These are phyloP conservation scores for Pygoscelis adeliae DNA, from an alignment of 2,113 vertebrate genomes.

Conservation along the genomic window DNA sequence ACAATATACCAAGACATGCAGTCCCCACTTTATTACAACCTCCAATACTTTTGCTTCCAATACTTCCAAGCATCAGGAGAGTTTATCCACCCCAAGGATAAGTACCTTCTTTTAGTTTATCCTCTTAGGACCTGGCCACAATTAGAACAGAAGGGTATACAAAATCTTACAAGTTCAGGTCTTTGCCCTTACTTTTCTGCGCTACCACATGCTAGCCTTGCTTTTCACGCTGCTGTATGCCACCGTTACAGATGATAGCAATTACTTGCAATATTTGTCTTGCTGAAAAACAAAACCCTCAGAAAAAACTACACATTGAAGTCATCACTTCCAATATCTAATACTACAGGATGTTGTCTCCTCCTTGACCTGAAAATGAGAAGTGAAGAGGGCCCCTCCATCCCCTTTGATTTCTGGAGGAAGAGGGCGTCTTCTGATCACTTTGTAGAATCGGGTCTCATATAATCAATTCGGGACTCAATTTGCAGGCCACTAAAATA, in stretches of 20 bases:
- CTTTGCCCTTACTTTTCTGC: not conserved
- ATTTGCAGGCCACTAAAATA: slow-evolving; percentile 11
- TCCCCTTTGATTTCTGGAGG: not conserved
- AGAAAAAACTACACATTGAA: not conserved
- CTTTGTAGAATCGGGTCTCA: not conserved
- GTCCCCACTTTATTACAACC: not conserved
- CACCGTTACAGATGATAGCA: not conserved
- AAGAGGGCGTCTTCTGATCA: not conserved
- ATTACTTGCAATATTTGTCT: not conserved
- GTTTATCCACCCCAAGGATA: not conserved
- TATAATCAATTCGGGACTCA: not conserved
- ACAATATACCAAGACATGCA: not conserved
- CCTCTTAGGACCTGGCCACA: not conserved
- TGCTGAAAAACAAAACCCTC: not conserved
- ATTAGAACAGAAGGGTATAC: not conserved
- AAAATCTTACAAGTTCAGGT: not conserved
- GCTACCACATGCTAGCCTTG: not conserved
- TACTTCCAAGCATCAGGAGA: not conserved
- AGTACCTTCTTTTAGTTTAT: not conserved
- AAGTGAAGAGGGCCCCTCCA: not conserved
- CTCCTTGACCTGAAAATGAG: not conserved
- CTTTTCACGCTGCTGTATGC: not conserved
- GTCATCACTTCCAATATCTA: not conserved
- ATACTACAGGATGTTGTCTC: not conserved
- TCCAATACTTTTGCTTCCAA: not conserved